phyloP scores from a whole-genome alignment of 2,888 invertebrate genomes.

The Scaptodrosophila latifasciaeformis region DNA sequence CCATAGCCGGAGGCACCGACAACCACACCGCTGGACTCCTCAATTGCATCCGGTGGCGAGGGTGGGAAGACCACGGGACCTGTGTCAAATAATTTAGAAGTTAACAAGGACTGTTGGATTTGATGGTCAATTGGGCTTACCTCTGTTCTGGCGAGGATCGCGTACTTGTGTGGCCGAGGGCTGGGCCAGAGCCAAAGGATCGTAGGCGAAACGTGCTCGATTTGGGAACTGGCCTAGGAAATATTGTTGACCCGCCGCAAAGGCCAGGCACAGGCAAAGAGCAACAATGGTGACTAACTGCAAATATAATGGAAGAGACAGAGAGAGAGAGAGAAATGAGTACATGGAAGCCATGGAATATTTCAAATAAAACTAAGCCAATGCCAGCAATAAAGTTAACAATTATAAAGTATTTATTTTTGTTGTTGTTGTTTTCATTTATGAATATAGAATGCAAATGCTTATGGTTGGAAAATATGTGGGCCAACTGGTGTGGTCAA shows the following conservation, averaged over 20 bases:
- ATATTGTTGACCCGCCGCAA: slow-evolving; percentile 72
- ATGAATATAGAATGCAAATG: neutral
- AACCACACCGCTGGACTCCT: slow-evolving; percentile 86
- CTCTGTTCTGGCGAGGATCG: slow-evolving; percentile 74
- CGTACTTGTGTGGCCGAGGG: slow-evolving; percentile 53
- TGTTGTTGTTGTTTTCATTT: neutral
- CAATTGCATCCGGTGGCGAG: slow-evolving; percentile 81
- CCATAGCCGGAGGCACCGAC: slow-evolving; percentile 90
- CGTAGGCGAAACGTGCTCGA: slow-evolving; percentile 57
- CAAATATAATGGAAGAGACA: too few species aligned
- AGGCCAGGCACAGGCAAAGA: slow-evolving; percentile 68
- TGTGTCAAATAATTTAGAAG: slow-evolving; percentile 47
- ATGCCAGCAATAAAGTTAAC: too few species aligned
- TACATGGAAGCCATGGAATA: slow-evolving; percentile 42
- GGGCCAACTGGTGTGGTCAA: neutral
- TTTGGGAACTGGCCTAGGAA: slow-evolving; percentile 64
- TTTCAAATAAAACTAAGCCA: too few species aligned
- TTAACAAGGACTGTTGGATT: neutral
- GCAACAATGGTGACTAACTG: slow-evolving; percentile 70
- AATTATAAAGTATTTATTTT: too few species aligned
- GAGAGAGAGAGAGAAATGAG: slow-evolving; percentile 19
- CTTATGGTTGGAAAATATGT: neutral
- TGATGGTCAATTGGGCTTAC: slow-evolving; percentile 44
- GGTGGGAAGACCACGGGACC: slow-evolving; percentile 89
- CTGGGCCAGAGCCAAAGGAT: slow-evolving; percentile 60